A percentile compares a stretch with the other conserved stretches of the same genome.
phyloP scores from a whole-genome alignment of 1,140 invertebrate genomes.

The Drosophila obscura region DNA sequence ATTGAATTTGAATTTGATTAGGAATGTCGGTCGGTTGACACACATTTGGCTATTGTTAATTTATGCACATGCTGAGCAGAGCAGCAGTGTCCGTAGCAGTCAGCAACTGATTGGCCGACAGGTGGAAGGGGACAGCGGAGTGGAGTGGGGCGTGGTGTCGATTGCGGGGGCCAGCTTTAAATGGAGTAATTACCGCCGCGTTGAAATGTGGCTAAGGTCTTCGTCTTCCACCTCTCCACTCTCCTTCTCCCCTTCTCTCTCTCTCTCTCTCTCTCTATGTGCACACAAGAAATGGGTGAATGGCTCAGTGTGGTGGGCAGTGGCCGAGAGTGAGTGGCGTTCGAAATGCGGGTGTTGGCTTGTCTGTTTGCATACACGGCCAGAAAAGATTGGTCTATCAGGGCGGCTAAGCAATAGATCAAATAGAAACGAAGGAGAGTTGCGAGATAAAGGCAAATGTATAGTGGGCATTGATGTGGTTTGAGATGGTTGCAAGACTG shows the following conservation, averaged over 20 bases:
- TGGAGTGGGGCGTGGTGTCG: background rate
- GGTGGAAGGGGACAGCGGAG: no score
- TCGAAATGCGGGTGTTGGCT: conserved; percentile 38
- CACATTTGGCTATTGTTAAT: conserved; percentile 59
- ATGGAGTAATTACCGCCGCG: conserved; percentile 71
- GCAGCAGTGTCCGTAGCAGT: conserved; percentile 3
- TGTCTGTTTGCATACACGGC: conserved; percentile 15
- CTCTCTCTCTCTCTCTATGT: background rate
- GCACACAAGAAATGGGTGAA: conserved; percentile 59
- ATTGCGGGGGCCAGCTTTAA: conserved; percentile 30
- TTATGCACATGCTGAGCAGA: conserved; percentile 40
- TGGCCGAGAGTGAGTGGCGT: conserved; percentile 38
- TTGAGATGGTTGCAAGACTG: background rate
- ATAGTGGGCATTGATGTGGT: no score
- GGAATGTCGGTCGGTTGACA: conserved; percentile 46
- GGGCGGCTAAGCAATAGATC: no score
- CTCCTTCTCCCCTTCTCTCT: background rate
- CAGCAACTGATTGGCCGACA: conserved; percentile 44
- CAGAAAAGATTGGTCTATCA: background rate
- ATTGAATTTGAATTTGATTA: conserved; percentile 62
- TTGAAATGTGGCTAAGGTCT: conserved; percentile 58
- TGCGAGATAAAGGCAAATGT: no score
- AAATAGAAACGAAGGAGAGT: background rate
- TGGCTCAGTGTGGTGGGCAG: conserved; percentile 55
- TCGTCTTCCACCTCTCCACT: background rate